Conservation (phyloP, 2,888 invertebrate species). For the Sphaerophoria taeniata region DNA sequence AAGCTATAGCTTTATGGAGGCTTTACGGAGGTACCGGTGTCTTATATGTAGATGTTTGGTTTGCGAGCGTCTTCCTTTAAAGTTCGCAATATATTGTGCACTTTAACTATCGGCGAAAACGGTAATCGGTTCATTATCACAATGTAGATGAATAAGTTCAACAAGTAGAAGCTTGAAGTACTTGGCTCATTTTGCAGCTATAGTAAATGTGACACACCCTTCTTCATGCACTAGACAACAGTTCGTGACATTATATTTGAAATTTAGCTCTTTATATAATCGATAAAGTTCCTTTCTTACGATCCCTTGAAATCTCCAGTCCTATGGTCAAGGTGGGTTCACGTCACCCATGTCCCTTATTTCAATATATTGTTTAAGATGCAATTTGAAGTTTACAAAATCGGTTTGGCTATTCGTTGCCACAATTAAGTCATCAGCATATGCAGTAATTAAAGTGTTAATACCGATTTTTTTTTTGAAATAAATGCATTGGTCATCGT, state of each 20-base stretch:
- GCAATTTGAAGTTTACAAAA: conserved; percentile 21
- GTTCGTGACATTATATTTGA: conserved; percentile 14
- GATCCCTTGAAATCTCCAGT: conserved; percentile 16
- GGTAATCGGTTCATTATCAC: background rate
- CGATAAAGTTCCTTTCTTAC: conserved; percentile 1
- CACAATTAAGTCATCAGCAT: too few species aligned
- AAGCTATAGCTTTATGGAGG: too few species aligned
- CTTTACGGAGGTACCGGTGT: conserved; percentile 23
- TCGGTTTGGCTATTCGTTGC: conserved; percentile 18
- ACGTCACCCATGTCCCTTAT: conserved; percentile 18
- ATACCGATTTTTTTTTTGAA: too few species aligned
- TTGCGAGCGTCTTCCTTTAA: conserved; percentile 16
- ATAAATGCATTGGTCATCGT: too few species aligned
- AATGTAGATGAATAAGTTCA: conserved; percentile 8
- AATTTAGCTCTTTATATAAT: conserved; percentile 10
- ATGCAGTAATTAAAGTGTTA: too few species aligned
- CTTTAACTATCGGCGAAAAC: conserved; percentile 10
- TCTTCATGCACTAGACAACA: conserved; percentile 24
- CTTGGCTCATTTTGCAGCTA: conserved; percentile 13
- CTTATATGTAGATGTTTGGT: conserved; percentile 32
- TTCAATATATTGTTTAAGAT: conserved; percentile 21
- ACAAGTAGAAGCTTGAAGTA: conserved; percentile 14
- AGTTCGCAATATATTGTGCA: too few species aligned
- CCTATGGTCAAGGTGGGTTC: background rate
- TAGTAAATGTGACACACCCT: conserved; percentile 10